phyloP scores from a whole-genome alignment of 2,888 invertebrate genomes.

The Balanococcus diminutus region DNA sequence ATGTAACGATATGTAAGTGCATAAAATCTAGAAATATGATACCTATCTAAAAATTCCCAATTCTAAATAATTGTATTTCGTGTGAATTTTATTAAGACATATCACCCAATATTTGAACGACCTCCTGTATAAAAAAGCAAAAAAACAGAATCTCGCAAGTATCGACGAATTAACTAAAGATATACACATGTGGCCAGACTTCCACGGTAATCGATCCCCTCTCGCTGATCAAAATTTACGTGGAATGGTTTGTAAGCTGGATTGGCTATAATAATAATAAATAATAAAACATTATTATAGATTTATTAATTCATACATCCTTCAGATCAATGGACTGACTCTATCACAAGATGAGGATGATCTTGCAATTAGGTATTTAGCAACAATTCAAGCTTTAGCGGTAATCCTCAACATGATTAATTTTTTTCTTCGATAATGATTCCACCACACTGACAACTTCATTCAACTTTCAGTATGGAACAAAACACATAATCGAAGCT shows the following conservation, averaged over 20 bases:
- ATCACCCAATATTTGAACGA: conserved; percentile 73
- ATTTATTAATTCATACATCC: neutral
- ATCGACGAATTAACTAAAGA: conserved; percentile 74
- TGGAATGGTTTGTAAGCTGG: conserved; percentile 76
- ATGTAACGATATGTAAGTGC: neutral
- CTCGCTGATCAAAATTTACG: conserved; percentile 81
- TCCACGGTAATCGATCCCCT: conserved; percentile 95
- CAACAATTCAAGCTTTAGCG: conserved; percentile 85
- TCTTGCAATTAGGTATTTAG: conserved; percentile 82
- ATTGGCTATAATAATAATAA: conserved; percentile 58
- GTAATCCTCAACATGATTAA: conserved; percentile 68
- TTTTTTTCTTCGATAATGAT: too few species aligned
- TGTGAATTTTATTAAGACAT: conserved; percentile 65
- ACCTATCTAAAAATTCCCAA: neutral
- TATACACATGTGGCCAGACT: conserved; percentile 93
- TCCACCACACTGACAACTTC: neutral
- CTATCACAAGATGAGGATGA: conserved; percentile 75
- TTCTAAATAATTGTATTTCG: neutral
- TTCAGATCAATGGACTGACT: conserved; percentile 76
- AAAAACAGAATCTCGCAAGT: conserved; percentile 65
- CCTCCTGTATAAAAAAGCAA: conserved; percentile 68
- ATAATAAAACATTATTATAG: neutral
- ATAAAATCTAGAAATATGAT: neutral
- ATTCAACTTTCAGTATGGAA: conserved; percentile 81
- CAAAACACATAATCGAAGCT: conserved; percentile 82